Evolutionary conservation across 2,797 vertebrate species (phyloP).

Genomic region (Cuniculus paca): DNA sequence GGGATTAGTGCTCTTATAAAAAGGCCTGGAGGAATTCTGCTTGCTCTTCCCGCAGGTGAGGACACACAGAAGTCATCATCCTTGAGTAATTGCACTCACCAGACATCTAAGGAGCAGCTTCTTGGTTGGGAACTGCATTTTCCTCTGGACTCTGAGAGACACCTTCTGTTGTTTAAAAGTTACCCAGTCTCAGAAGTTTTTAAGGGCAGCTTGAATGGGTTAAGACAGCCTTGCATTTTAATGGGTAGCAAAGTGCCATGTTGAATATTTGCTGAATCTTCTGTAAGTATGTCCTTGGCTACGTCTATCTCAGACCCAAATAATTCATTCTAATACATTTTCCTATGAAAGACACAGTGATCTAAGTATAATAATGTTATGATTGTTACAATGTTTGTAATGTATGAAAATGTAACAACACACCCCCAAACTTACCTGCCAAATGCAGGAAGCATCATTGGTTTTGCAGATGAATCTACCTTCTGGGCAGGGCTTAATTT

Average conservation of each 20-base stretch:
- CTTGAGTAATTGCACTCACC: not conserved
- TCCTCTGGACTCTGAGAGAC: not conserved
- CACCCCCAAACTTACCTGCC: not conserved
- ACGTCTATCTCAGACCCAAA: fast-evolving
- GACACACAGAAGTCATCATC: not conserved
- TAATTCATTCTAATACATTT: not conserved
- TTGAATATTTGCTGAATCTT: not conserved
- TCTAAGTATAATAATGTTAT: not conserved
- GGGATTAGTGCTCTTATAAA: not conserved
- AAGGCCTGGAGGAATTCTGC: not conserved
- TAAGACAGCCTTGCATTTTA: no score
- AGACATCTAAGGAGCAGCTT: no score
- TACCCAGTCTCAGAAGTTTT: not conserved
- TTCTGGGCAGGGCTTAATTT: not conserved
- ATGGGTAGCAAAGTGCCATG: not conserved
- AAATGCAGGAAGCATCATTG: not conserved
- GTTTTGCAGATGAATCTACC: no score
- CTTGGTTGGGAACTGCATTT: not conserved
- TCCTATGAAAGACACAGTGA: not conserved
- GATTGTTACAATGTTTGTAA: not conserved
- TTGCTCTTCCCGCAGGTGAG: no score
- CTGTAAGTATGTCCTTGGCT: fast-evolving
- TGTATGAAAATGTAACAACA: not conserved
- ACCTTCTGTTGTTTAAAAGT: not conserved
- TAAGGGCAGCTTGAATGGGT: fast-evolving